A percentile compares a stretch with the other conserved stretches of the same genome.
These are phyloP conservation scores for Papilio polytes DNA, from an alignment of 1,140 invertebrate genomes.

Conservation along the genomic window DNA sequence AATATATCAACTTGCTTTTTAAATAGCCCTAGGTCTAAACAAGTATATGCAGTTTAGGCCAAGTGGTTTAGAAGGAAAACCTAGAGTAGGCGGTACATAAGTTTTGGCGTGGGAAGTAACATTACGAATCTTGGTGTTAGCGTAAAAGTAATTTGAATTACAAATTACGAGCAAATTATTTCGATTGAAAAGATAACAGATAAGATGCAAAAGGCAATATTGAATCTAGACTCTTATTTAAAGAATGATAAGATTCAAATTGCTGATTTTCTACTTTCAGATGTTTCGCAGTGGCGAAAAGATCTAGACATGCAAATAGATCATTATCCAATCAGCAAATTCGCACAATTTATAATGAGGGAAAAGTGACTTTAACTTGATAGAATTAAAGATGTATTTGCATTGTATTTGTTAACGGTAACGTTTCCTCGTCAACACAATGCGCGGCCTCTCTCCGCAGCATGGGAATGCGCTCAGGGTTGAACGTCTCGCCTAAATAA, in stretches of 20 bases:
- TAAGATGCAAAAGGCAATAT: constrained; percentile 8
- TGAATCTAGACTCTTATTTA: constrained; percentile 40
- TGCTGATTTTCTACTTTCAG: constrained; percentile 32
- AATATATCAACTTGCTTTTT: neutral
- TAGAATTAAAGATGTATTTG: constrained; percentile 31
- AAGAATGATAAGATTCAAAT: constrained; percentile 45
- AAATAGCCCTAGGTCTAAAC: neutral
- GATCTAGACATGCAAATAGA: constrained; percentile 34
- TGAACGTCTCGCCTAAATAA: constrained; percentile 43
- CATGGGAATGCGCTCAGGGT: constrained; percentile 68
- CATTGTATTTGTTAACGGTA: constrained; percentile 26
- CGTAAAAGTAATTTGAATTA: constrained; percentile 36
- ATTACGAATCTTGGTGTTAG: constrained; percentile 32
- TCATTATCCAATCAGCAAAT: constrained; percentile 38
- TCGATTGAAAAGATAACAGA: constrained; percentile 31
- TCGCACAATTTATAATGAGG: constrained; percentile 18
- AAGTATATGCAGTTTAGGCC: neutral
- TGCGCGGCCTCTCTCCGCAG: constrained; percentile 57
- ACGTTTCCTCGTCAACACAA: constrained; percentile 59
- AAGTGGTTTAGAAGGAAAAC: neutral
- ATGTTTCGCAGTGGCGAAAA: constrained; percentile 35
- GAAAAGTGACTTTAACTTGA: neutral
- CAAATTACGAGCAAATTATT: constrained; percentile 42
- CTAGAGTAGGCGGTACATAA: neutral
- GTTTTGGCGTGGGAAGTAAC: constrained; percentile 21